A percentile compares a stretch with the other conserved stretches of the same genome.
phyloP scores from a whole-genome alignment of 2,113 vertebrate species.

The Hippoglossus stenolepis region DNA sequence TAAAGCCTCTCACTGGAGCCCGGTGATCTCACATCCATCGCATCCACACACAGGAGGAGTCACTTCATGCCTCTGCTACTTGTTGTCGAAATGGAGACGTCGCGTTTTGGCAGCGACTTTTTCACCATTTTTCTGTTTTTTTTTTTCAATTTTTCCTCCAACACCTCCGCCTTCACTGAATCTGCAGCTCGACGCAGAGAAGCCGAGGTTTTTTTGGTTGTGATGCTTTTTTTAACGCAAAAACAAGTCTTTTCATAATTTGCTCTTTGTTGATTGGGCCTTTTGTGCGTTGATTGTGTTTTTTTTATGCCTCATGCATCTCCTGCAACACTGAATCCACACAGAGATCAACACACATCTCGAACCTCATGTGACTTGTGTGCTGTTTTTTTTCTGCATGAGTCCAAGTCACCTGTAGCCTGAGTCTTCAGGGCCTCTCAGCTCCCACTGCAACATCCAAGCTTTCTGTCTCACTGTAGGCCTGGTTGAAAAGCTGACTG shows the following conservation, averaged over 20 bases:
- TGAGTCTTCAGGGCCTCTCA: constrained; percentile 37
- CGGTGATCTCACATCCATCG: not conserved
- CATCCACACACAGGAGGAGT: not conserved
- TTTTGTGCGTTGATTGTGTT: constrained; percentile 12
- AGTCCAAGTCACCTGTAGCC: constrained; percentile 63
- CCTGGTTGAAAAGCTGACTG: too few species aligned
- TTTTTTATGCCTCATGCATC: constrained; percentile 7
- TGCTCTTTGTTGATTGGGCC: constrained; percentile 41
- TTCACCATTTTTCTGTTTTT: constrained; percentile 39
- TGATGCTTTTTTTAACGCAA: too few species aligned
- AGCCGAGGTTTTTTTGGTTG: not conserved
- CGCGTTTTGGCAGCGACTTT: constrained; percentile 52
- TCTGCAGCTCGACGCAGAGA: constrained; percentile 56
- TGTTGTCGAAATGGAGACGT: constrained; percentile 71
- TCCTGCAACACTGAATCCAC: not conserved
- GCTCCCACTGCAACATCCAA: constrained; percentile 22
- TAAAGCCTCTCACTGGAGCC: constrained; percentile 55
- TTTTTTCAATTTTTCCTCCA: constrained; percentile 48
- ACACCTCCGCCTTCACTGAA: constrained; percentile 29
- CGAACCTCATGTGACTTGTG: not conserved
- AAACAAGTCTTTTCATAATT: too few species aligned
- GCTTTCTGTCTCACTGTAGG: constrained; percentile 5
- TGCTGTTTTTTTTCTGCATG: constrained; percentile 4
- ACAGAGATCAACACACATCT: not conserved
- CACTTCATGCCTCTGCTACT: constrained; percentile 61